Percentiles rank a stretch among this genome's conserved stretches.
phyloP scores from a whole-genome alignment of 2,113 vertebrate species.

The Procavia capensis region DNA sequence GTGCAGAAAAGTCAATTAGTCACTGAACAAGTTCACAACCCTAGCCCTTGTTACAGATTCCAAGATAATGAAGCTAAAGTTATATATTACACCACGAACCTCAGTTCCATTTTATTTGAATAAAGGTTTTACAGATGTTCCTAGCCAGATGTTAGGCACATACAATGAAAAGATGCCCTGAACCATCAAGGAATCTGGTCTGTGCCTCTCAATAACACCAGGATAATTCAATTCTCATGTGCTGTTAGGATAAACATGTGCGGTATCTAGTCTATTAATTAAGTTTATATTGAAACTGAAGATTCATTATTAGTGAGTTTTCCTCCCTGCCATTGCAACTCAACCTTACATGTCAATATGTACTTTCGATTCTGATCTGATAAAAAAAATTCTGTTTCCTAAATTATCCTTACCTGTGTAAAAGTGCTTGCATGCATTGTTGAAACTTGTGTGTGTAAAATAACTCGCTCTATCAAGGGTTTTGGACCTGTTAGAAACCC shows the following conservation, averaged over 20 bases:
- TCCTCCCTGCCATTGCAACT: not conserved
- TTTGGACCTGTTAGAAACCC: constrained; percentile 97
- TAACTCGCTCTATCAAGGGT: constrained; percentile 91
- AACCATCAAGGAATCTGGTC: not conserved
- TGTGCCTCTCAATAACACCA: not conserved
- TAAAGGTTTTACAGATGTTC: not conserved
- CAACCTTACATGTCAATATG: not conserved
- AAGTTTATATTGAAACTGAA: not conserved
- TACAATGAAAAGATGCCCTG: not conserved
- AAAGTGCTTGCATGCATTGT: constrained; percentile 95
- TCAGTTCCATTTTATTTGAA: not conserved
- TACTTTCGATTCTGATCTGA: constrained; percentile 6
- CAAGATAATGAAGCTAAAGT: not conserved
- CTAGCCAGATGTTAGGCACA: not conserved
- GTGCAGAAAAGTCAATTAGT: not conserved
- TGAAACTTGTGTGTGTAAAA: constrained; percentile 95
- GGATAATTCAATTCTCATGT: not conserved
- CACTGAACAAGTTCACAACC: not conserved
- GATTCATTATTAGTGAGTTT: not conserved
- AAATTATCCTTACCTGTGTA: constrained; percentile 90
- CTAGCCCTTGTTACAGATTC: not conserved
- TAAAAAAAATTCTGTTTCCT: not conserved
- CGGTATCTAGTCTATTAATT: not conserved
- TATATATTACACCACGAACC: not conserved
- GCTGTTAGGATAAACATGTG: not conserved